Conservation (phyloP, 2,888 invertebrate species). For the Thymelicus lineola region DNA sequence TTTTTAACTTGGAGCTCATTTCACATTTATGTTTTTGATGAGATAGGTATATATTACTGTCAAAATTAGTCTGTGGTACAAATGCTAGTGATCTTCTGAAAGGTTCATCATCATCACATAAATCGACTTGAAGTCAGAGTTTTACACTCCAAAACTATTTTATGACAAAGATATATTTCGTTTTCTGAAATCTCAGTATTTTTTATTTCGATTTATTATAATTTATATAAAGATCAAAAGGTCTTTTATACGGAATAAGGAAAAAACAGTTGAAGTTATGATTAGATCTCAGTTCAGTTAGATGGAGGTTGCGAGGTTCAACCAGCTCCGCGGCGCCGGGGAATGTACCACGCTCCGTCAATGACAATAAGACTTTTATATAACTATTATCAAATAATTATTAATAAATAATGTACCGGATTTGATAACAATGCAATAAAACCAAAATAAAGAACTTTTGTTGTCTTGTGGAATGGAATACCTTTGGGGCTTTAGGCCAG, state of each 20-base stretch:
- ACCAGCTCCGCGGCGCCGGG: slow-evolving; percentile 12
- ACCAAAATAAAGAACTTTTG: not conserved
- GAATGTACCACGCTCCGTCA: slow-evolving; percentile 14
- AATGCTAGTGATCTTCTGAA: too few relatives aligned
- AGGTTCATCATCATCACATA: too few relatives aligned
- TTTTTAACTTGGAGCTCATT: too few relatives aligned
- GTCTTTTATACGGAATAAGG: slow-evolving; percentile 28
- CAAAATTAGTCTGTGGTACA: too few relatives aligned
- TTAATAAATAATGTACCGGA: slow-evolving; percentile 17
- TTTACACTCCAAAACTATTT: too few relatives aligned
- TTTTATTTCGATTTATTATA: not conserved
- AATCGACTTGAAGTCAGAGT: too few relatives aligned
- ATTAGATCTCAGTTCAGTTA: slow-evolving; percentile 25
- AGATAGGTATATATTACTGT: too few relatives aligned
- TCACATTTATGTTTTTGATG: too few relatives aligned
- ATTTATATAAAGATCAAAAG: slow-evolving; percentile 17
- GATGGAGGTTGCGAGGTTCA: slow-evolving; percentile 34
- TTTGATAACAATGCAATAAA: slow-evolving; percentile 7
- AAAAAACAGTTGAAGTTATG: slow-evolving; percentile 40
- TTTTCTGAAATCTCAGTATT: not conserved
- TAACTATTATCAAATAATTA: slow-evolving; percentile 13
- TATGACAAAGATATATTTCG: too few relatives aligned
- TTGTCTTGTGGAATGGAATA: not conserved
- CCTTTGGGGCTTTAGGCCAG: not conserved
- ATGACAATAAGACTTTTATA: slow-evolving; percentile 21